Conservation (phyloP, 2,113 vertebrate species). For the Falco punctatus region DNA sequence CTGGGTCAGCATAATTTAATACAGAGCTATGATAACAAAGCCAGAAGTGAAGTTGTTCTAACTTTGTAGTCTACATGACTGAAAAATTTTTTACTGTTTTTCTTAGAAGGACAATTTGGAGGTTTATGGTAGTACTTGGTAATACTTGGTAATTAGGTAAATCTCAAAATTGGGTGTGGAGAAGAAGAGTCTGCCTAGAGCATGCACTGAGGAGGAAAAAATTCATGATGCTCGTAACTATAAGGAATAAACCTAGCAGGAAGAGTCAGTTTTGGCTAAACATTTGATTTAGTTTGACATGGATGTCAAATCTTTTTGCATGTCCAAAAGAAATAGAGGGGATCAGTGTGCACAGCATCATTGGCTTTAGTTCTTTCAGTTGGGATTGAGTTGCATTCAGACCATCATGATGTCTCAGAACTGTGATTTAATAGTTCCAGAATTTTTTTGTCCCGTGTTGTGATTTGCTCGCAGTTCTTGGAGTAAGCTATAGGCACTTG, state of each 20-base stretch:
- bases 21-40: background rate
- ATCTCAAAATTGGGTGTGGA: background rate
- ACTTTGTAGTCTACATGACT: background rate
- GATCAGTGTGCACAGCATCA: background rate
- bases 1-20: slow-evolving; percentile 31
- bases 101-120: background rate
- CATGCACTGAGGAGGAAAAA: accelerated
- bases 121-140: background rate
- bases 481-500: background rate
- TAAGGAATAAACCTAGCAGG: background rate
- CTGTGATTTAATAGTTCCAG: background rate
- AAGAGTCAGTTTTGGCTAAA: background rate
- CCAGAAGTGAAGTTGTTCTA: background rate
- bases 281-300: background rate
- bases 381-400: background rate
- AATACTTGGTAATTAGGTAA: background rate
- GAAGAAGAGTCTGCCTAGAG: background rate
- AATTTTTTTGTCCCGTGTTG: background rate
- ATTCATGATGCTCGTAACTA: background rate
- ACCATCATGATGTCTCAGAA: background rate
- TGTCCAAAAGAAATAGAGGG: background rate
- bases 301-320: background rate
- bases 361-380: background rate
- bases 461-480: background rate
- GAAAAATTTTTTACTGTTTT: background rate